Evolutionary conservation across 2,113 vertebrate genomes (phyloP).

Genomic region (Cryptoleucopteryx plumbea): DNA sequence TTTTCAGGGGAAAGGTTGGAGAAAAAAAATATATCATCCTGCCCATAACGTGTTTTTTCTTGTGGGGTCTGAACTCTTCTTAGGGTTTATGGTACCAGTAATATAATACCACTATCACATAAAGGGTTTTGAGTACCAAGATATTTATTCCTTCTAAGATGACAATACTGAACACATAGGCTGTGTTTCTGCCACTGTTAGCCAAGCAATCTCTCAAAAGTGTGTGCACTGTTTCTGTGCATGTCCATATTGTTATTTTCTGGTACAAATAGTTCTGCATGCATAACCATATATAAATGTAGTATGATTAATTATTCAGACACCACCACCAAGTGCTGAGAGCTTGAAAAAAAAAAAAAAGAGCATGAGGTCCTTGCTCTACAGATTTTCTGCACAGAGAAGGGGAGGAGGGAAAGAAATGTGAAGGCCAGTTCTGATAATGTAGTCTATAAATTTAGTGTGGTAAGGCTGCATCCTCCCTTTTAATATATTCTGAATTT

Average conservation of each 20-base stretch:
- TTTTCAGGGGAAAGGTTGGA: neutral
- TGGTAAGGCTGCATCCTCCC: neutral
- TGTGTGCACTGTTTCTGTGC: neutral
- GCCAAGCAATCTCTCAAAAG: neutral
- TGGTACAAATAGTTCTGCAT: conserved; percentile 17
- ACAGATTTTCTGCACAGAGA: conserved; percentile 26
- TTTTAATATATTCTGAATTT: conserved; percentile 18
- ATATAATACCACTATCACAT: neutral
- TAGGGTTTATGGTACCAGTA: neutral
- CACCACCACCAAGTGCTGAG: neutral
- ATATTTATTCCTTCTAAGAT: neutral
- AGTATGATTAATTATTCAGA: conserved; percentile 21
- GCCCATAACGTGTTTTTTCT: neutral
- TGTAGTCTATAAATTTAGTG: conserved; percentile 1
- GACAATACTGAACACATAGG: neutral
- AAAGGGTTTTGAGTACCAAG: neutral
- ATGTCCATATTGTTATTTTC: neutral
- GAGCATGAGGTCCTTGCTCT: neutral
- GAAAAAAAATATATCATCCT: neutral
- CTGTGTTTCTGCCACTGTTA: neutral
- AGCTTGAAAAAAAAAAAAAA: neutral
- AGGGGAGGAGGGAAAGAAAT: neutral
- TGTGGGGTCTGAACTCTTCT: neutral
- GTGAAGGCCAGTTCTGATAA: conserved; percentile 18
- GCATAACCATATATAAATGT: neutral